phyloP scores from a whole-genome alignment of 2,113 vertebrate species.

The Bujurquina vittata region DNA sequence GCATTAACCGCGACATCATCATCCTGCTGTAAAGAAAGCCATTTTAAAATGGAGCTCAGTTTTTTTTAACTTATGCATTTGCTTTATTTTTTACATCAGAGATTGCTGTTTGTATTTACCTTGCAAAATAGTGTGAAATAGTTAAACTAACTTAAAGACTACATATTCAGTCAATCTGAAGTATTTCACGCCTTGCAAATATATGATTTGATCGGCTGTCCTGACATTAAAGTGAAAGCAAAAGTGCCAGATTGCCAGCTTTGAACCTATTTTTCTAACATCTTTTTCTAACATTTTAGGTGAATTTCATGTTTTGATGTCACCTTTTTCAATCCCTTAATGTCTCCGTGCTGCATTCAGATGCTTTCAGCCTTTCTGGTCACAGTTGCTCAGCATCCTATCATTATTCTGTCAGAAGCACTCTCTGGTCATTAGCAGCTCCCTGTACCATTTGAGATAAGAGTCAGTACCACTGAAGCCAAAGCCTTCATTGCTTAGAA shows the following conservation, averaged over 20 bases:
- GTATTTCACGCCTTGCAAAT: neutral
- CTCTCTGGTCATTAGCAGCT: slow-evolving; percentile 42
- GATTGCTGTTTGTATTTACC: too few relatives aligned
- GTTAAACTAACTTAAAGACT: neutral
- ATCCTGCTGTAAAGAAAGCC: neutral
- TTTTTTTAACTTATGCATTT: neutral
- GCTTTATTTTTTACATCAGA: neutral
- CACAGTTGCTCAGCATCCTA: slow-evolving; percentile 6
- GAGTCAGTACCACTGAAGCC: slow-evolving; percentile 34
- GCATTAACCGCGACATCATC: neutral
- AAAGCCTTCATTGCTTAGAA: slow-evolving; percentile 14
- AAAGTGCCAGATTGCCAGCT: neutral
- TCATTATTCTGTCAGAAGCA: slow-evolving; percentile 39
- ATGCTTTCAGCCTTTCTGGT: slow-evolving; percentile 24
- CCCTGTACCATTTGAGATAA: slow-evolving; percentile 31
- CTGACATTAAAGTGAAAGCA: neutral
- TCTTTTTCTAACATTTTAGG: neutral
- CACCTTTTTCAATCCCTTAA: neutral
- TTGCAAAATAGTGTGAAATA: neutral
- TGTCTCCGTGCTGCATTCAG: neutral
- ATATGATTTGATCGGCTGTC: neutral
- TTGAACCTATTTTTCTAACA: neutral
- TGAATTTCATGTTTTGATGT: neutral
- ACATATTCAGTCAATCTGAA: neutral
- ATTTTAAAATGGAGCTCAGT: neutral